phyloP scores from a whole-genome alignment of 1,140 invertebrate species.

The Temnothorax longispinosus region DNA sequence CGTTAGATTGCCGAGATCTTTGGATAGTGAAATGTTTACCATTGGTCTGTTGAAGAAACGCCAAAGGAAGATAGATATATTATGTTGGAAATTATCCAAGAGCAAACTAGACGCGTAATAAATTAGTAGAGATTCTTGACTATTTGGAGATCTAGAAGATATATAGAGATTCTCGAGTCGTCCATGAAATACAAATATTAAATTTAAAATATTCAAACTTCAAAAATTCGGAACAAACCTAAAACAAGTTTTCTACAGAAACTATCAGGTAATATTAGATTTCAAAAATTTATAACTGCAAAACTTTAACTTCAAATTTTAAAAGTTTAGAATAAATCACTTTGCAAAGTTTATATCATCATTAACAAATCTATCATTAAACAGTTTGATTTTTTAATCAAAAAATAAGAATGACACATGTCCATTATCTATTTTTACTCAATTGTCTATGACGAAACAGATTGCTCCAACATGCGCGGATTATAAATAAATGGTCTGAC shows the following conservation, averaged over 20 bases:
- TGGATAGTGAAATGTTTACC: slow-evolving; percentile 28
- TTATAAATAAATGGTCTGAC: slow-evolving; percentile 50
- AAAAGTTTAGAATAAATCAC: background rate
- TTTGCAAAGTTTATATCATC: background rate
- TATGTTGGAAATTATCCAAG: slow-evolving; percentile 32
- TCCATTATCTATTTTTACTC: background rate
- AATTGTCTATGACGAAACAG: background rate
- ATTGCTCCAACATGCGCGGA: background rate
- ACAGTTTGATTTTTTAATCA: background rate
- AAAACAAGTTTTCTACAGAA: background rate
- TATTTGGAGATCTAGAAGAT: slow-evolving; percentile 26
- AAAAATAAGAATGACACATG: background rate
- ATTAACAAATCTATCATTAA: background rate
- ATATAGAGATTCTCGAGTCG: background rate
- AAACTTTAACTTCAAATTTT: background rate
- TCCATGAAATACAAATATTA: background rate
- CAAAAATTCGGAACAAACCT: background rate
- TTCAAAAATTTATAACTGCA: background rate
- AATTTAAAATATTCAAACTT: slow-evolving; percentile 4
- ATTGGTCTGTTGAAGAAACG: slow-evolving; percentile 22
- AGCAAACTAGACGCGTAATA: slow-evolving; percentile 21
- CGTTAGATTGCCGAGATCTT: slow-evolving; percentile 1
- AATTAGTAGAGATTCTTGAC: slow-evolving; percentile 27
- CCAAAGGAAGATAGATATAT: slow-evolving; percentile 12
- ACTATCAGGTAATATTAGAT: background rate